Conservation (phyloP, 2,113 vertebrate species). For the Rhadina sibilatrix region DNA sequence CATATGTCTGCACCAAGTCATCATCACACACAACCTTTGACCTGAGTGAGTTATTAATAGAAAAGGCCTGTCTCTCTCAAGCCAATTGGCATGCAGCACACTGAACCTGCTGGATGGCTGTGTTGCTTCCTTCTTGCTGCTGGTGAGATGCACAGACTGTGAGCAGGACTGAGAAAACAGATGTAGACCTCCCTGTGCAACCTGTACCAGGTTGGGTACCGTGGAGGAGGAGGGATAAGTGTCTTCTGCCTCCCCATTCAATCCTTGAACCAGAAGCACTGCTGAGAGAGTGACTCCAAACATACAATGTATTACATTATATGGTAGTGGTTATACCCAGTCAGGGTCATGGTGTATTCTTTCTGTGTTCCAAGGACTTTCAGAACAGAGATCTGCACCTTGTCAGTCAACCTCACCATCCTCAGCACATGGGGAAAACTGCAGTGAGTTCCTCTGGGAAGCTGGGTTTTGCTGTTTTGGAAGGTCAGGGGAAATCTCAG, state of each 20-base stretch:
- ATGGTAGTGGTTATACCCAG: neutral
- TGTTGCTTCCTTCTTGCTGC: neutral
- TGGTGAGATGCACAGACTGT: neutral
- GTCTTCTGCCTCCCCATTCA: rapidly evolving
- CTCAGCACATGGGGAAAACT: neutral
- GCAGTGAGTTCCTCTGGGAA: neutral
- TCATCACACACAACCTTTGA: neutral
- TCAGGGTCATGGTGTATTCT: neutral
- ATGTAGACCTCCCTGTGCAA: neutral
- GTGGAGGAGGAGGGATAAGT: neutral
- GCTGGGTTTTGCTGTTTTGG: neutral
- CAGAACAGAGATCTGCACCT: neutral
- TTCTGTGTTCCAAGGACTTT: neutral
- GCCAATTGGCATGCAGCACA: neutral
- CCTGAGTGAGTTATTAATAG: neutral
- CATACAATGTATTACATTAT: rapidly evolving
- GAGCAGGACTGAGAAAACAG: neutral
- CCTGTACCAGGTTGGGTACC: rapidly evolving
- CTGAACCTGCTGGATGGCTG: neutral
- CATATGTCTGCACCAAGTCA: neutral
- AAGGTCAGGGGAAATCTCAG: neutral
- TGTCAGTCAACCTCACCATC: neutral
- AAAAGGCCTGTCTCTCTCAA: neutral
- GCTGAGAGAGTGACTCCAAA: neutral
- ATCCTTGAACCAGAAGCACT: neutral